These are phyloP conservation scores for Strongylocentrotus purpuratus DNA, from an alignment of 35 echinoderm and acorn worm species.

Conservation along the genomic window DNA sequence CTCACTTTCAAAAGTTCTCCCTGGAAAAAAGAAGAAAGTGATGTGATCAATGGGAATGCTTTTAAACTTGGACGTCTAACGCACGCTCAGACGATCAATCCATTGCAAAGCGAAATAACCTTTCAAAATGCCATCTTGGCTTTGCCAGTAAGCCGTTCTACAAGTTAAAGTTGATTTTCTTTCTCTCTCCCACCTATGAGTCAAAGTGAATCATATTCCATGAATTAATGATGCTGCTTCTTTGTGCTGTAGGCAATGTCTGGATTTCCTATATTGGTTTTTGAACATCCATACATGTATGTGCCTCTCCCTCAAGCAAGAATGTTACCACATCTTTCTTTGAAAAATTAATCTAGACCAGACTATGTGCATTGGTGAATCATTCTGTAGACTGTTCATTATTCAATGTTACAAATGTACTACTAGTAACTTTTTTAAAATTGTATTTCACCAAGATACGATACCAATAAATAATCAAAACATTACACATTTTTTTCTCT, in stretches of 20 bases:
- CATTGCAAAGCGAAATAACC: neutral
- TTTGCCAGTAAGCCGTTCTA: neutral
- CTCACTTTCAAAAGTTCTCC: neutral
- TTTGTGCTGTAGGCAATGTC: neutral
- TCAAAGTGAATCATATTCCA: neutral
- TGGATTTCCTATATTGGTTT: neutral
- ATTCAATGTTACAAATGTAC: neutral
- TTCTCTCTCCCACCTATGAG: neutral
- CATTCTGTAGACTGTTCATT: no score
- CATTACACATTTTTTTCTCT: no score
- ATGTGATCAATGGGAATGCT: slow-evolving; percentile 17
- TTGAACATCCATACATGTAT: neutral
- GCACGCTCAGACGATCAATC: neutral
- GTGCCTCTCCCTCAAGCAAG: neutral
- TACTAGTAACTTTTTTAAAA: neutral
- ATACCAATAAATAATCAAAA: no score
- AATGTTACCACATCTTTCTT: neutral
- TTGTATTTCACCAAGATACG: no score
- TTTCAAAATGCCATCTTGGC: neutral
- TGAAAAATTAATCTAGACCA: no score
- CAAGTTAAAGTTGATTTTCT: neutral
- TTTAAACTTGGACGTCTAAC: neutral
- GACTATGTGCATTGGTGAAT: no score
- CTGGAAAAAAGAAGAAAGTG: neutral
- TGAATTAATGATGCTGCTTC: neutral